Evolutionary conservation across 2,113 vertebrate species (phyloP), one percentile per base, ranked within the genome.

Genomic region (Amazona vittata): DNA sequence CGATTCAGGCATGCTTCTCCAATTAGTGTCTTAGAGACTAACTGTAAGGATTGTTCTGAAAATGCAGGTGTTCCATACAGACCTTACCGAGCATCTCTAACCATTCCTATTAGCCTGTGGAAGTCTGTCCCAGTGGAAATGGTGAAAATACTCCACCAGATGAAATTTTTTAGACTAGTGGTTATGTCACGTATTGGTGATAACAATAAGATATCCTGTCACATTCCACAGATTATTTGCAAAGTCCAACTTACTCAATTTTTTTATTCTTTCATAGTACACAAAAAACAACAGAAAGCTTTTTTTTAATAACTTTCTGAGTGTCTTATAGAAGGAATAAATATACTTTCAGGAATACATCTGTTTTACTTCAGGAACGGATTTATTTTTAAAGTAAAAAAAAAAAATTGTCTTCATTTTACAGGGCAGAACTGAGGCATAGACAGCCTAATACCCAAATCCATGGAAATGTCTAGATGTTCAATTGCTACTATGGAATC

Each of bases 401-500:
- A n/a, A 21, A 64, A 59, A n/a, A 25, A 59, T 5, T 25, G 5
- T 44, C 35, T 69, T 52, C 2, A 46, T 75, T 84, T 84, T 82
- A 68, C 16, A 79, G 12, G 14, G 14, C 28, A 15, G 22, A 67
- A 87, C 12, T 35, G 41, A 90, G 17, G 41, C 44, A 65, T 6
- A 28, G 22, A 10, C 10, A 85, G 8, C 20, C 26, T 37, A 55
- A 60, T 43, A 89, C 21, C 6, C 53, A 80, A 13, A 64, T 55
- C 11, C 17, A 68, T 20, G 85, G 35, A 71, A 86, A 55, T 43
- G 26, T 12, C 19, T 53, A 50, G 12, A 26, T 84, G 26, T 7
- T 70, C 49, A 81, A 53, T 62, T 0, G 0, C 25, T 14, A 1
- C 12, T 1, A 0, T 37, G 47, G 46, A 91, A 70, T 63, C 28